phyloP scores from a whole-genome alignment of 2,113 vertebrate genomes.

The Eudorcas thomsonii region DNA sequence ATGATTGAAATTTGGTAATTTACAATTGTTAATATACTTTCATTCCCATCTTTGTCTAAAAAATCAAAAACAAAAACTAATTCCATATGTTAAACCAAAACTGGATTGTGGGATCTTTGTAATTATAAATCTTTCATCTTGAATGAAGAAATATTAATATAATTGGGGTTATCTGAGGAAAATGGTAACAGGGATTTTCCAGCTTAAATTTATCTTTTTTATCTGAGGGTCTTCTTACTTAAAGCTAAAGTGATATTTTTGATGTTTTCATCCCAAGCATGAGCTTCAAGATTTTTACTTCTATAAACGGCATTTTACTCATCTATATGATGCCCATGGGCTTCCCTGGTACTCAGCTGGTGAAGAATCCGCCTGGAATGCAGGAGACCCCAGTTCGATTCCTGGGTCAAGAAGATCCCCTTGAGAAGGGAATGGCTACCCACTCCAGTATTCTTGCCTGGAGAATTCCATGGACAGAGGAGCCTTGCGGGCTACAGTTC shows the following conservation, averaged over 20 bases:
- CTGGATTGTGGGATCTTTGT: neutral
- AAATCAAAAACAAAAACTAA: neutral
- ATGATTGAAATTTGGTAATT: neutral
- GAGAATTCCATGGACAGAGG: neutral
- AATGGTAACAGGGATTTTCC: neutral
- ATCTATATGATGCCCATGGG: neutral
- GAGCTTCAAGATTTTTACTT: neutral
- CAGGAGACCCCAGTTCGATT: neutral
- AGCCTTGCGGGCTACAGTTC: neutral
- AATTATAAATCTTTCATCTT: neutral
- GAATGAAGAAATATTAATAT: neutral
- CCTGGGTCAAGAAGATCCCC: neutral
- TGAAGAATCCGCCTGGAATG: neutral
- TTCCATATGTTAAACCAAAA: neutral
- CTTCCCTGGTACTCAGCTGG: neutral
- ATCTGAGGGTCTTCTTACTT: neutral
- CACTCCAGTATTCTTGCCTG: neutral
- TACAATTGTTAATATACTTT: neutral
- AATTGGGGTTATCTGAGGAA: neutral
- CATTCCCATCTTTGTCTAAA: neutral
- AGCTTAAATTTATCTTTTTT: neutral
- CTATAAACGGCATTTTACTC: neutral
- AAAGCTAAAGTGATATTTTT: neutral
- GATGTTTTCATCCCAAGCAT: neutral
- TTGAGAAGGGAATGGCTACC: neutral